Base-by-base conservation (phyloP, 2,888 invertebrate genomes). In the Catonia carolina region DNA sequence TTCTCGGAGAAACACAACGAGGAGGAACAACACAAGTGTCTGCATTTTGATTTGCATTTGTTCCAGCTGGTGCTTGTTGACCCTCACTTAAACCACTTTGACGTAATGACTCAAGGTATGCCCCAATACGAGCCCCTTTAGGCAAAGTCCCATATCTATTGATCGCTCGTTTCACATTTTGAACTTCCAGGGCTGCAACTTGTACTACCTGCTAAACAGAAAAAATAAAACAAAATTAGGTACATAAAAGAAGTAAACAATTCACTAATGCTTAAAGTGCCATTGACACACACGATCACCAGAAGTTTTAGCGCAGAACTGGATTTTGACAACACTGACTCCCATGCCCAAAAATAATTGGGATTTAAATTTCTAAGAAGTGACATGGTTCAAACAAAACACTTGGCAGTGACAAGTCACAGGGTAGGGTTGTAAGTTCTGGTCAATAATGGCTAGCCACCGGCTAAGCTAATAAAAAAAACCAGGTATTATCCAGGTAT, bases 121-220 rank as follows among this genome's bases (percentile, higher is more conserved):
- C 97, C 27, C 96, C 96, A 66, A 98, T 97, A 63, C 97, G 81
- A 8, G 94, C 94, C 48, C 90, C 95, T 74, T 97, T 98, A 0
- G 98, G 98, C 68, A 98, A 76, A 8, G 98, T 98, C 15, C 98
- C 98, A 72, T 96, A 97, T 22, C 95, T 82, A 74, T 92, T 95
- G 63, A 92, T 92, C 45, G 94, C 94, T 64, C 92, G 84, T 69
- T 92, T 89, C 52, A 96, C 95, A 75, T 96, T 96, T 75, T 93
- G 91, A 63, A 94, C 93, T 74, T 96, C 96, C 65, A 96, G 77
- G 18, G 95, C 93, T 53, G 93, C 95, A 61, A 95, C 89, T 67
- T 90, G 88, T 31, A 89, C 84, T 66, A 79, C 79, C 77, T 72
- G 69, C n/a, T 8, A 47, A 69, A 70, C 20, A 59, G 61, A 56